Percentiles rank a stretch among this genome's conserved stretches.
These are phyloP conservation scores for Brachypalpus laphriformis DNA, from an alignment of 2,888 invertebrate genomes.

Conservation along the genomic window DNA sequence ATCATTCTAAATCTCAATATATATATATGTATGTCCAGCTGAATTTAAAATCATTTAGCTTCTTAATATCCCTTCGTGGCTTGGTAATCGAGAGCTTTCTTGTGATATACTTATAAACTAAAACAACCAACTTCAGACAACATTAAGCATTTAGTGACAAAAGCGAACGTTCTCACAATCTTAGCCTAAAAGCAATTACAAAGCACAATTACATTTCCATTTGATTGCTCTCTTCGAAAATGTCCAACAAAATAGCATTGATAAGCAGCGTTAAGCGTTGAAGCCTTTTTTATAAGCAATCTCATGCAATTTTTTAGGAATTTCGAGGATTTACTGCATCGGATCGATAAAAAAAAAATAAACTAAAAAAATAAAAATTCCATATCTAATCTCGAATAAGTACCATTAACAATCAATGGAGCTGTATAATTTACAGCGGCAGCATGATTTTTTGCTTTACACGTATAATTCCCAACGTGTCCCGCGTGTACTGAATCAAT, in stretches of 20 bases:
- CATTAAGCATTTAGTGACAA: conserved; percentile 35
- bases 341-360: conserved; percentile 48
- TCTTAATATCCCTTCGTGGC: no score
- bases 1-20: no score
- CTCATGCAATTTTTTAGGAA: conserved; percentile 69
- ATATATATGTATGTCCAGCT: no score
- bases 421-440: conserved; percentile 86
- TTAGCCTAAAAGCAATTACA: conserved; percentile 21
- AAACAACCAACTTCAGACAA: conserved; percentile 8
- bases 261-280: conserved; percentile 39
- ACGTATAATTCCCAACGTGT: conserved; percentile 90
- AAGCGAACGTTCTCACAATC: conserved; percentile 38
- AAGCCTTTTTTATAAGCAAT: conserved; percentile 48
- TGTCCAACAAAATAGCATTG: conserved; percentile 2
- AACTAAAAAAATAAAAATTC: conserved; percentile 21
- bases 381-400: conserved; percentile 50
- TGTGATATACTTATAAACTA: background rate
- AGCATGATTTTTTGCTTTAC: conserved; percentile 85
- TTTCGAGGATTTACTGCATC: conserved; percentile 30
- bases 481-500: conserved; percentile 86
- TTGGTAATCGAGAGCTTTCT: no score
- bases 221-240: background rate
- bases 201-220: background rate
- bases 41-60: no score
- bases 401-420: conserved; percentile 88